A percentile compares a stretch with the other conserved stretches of the same genome.
Conservation (phyloP, 2,797 vertebrate species). For the Chiroxiphia lanceolata region DNA sequence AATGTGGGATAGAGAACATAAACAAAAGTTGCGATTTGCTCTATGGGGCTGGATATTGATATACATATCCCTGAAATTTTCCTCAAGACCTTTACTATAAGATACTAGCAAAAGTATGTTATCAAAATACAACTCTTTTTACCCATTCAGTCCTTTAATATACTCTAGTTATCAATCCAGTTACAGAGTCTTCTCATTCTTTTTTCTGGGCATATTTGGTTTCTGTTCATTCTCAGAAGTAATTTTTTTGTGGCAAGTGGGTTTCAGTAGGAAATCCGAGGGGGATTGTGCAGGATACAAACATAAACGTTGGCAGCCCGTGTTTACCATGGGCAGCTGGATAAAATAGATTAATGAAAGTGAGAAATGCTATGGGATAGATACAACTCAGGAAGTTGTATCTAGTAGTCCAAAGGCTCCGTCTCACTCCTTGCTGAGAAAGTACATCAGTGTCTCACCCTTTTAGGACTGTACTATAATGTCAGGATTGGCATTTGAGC, state of each 20-base stretch:
- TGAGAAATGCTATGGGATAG: neutral
- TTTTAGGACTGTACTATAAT: neutral
- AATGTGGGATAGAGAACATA: neutral
- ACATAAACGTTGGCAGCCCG: rapidly evolving
- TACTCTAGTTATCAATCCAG: neutral
- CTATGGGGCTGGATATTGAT: neutral
- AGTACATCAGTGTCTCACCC: neutral
- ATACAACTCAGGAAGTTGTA: neutral
- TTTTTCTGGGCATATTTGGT: neutral
- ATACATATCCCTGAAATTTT: neutral
- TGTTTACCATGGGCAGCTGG: neutral
- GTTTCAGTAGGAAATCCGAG: neutral
- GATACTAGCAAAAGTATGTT: neutral
- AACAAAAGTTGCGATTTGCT: neutral
- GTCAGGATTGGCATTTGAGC: slow-evolving; percentile 4
- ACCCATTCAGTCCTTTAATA: neutral
- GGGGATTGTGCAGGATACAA: neutral
- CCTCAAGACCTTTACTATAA: neutral
- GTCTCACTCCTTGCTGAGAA: neutral
- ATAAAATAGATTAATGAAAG: neutral
- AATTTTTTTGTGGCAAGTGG: neutral
- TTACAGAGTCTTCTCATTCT: neutral
- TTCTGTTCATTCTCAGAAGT: neutral
- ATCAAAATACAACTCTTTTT: neutral
- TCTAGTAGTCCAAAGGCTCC: neutral